Evolutionary conservation across 2,888 invertebrate species (phyloP).

Genomic region (Orthosia cruda): DNA sequence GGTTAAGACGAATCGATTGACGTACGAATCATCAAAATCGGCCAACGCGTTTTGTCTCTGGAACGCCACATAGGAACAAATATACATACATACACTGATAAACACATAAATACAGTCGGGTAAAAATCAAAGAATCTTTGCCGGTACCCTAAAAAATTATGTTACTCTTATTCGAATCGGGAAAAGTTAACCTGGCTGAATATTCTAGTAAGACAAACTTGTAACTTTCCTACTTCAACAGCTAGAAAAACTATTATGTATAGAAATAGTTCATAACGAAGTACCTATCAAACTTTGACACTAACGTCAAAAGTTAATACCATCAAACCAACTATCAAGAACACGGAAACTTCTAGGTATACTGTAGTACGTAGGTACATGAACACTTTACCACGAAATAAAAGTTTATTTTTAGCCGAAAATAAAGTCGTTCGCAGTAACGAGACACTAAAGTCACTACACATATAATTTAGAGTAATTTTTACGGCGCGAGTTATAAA

Average conservation of each 20-base stretch:
- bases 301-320: conserved; percentile 32
- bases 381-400: conserved; percentile 42
- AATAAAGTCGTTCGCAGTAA: conserved; percentile 65
- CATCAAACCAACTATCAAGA: neutral
- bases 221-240: neutral
- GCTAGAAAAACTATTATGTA: conserved; percentile 1
- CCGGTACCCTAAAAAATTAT: neutral
- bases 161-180: neutral
- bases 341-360: neutral
- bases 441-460: conserved; percentile 57
- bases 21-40: too few relatives aligned
- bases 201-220: neutral
- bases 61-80: too few relatives aligned
- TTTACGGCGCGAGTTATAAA: conserved; percentile 67
- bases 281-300: conserved; percentile 37
- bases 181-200: neutral
- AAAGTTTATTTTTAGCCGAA: conserved; percentile 53
- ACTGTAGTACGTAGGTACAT: conserved; percentile 2
- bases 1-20: too few relatives aligned
- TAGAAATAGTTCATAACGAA: conserved; percentile 21
- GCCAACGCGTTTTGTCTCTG: too few relatives aligned
- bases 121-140: too few relatives aligned
- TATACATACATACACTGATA: too few relatives aligned
- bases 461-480: conserved; percentile 68
- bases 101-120: too few relatives aligned